Evolutionary conservation across 92 coral and sea anemone genomes (phyloP).

Genomic region (Isaurus tuberculatus): DNA sequence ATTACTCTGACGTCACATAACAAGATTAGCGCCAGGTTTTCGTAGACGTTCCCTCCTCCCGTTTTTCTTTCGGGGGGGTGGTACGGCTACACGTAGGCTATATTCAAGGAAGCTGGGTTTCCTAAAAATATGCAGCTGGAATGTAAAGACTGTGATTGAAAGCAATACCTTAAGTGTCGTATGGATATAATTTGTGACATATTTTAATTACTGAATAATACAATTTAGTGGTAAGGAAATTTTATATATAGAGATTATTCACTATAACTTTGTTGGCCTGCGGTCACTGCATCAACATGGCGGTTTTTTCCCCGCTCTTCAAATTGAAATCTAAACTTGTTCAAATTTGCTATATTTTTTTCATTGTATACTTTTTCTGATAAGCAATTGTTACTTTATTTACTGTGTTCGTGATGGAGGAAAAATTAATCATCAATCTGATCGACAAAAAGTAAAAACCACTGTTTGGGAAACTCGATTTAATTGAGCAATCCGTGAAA

Average conservation of each 20-base stretch:
- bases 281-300: conserved; percentile 18
- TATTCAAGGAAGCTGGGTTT: conserved; percentile 27
- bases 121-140: not conserved
- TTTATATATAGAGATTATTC: not conserved
- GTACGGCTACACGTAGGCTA: no score
- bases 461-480: not conserved
- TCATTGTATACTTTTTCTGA: conserved; percentile 2
- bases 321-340: not conserved
- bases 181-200: not conserved
- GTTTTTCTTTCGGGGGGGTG: no score
- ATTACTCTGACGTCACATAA: no score
- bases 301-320: conserved; percentile 20
- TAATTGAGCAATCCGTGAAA: not conserved
- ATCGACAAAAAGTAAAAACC: not conserved
- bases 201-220: not conserved
- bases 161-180: not conserved
- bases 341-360: not conserved
- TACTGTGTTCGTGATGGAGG: not conserved
- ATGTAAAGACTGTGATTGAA: conserved; percentile 15
- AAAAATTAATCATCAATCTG: not conserved
- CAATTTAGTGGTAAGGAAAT: not conserved
- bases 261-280: conserved; percentile 12
- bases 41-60: no score
- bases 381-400: conserved; percentile 1
- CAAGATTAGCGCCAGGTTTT: no score